A percentile compares a stretch with the other conserved stretches of the same genome.
Evolutionary conservation across 2,797 vertebrate genomes (phyloP).

Genomic region (Schizopygopsis pylzovi): DNA sequence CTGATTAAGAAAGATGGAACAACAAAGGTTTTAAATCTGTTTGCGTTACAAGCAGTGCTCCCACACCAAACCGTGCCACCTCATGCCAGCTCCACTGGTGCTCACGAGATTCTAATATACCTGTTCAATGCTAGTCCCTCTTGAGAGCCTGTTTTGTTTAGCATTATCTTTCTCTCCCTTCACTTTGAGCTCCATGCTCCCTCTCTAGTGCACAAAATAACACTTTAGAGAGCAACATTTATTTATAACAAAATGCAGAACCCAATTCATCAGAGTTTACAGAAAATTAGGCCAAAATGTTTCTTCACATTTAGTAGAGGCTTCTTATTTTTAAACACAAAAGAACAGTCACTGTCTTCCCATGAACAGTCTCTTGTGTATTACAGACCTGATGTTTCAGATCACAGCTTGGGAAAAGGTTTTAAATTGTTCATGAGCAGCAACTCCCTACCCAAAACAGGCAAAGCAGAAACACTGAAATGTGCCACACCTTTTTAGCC

Average conservation of each 20-base stretch:
- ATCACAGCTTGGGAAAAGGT: neutral
- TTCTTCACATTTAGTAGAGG: neutral
- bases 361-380: neutral
- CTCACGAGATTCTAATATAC: conserved; percentile 27
- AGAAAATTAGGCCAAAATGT: neutral
- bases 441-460: neutral
- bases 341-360: neutral
- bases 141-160: conserved; percentile 69
- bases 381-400: neutral
- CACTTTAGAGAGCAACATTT: conserved; percentile 2
- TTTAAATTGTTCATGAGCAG: conserved; percentile 14
- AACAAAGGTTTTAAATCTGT: neutral
- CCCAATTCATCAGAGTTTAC: neutral
- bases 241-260: neutral
- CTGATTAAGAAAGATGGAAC: neutral
- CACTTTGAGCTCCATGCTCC: conserved; percentile 65
- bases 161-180: conserved; percentile 67
- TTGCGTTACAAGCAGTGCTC: conserved; percentile 1
- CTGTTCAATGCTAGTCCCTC: conserved; percentile 60
- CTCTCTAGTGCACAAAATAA: conserved; percentile 52
- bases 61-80: conserved; percentile 19
- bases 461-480: conserved; percentile 4
- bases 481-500: conserved; percentile 87
- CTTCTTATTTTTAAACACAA: neutral
- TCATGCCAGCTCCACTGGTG: conserved; percentile 8